phyloP scores from a whole-genome alignment of 2,888 invertebrate genomes.

The Acanthosepion lycidas region DNA sequence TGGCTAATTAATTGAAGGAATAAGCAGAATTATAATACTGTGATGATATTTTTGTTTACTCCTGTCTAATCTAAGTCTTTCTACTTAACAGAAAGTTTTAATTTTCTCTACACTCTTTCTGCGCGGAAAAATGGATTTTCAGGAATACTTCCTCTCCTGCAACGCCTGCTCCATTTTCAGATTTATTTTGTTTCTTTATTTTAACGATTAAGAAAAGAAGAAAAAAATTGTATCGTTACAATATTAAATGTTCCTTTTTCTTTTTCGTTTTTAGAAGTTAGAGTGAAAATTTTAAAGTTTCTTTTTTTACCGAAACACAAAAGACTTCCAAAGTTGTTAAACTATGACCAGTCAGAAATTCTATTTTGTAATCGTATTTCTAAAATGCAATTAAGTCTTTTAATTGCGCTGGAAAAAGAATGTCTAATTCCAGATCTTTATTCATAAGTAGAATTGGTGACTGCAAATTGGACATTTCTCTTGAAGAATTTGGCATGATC shows the following conservation, averaged over 20 bases:
- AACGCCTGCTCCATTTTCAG: not conserved
- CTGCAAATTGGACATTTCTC: slow-evolving; percentile 33
- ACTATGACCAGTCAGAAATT: not conserved
- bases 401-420: not conserved
- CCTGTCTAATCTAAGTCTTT: too few species aligned
- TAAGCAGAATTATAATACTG: too few species aligned
- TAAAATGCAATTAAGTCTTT: not conserved
- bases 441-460: slow-evolving; percentile 14
- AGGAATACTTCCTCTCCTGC: not conserved
- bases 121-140: not conserved
- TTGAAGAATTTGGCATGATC: not conserved
- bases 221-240: not conserved
- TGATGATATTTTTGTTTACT: too few species aligned
- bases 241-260: not conserved
- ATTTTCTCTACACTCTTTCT: too few species aligned
- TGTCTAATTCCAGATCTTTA: slow-evolving; percentile 14
- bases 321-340: not conserved
- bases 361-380: not conserved
- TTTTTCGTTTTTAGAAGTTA: not conserved
- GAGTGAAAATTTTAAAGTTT: not conserved
- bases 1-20: too few species aligned
- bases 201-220: not conserved
- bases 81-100: too few species aligned
- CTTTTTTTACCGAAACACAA: not conserved
- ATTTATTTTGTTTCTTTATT: not conserved